Base-by-base conservation (phyloP, 2,797 vertebrate species). In the Ceyx erithaca region DNA sequence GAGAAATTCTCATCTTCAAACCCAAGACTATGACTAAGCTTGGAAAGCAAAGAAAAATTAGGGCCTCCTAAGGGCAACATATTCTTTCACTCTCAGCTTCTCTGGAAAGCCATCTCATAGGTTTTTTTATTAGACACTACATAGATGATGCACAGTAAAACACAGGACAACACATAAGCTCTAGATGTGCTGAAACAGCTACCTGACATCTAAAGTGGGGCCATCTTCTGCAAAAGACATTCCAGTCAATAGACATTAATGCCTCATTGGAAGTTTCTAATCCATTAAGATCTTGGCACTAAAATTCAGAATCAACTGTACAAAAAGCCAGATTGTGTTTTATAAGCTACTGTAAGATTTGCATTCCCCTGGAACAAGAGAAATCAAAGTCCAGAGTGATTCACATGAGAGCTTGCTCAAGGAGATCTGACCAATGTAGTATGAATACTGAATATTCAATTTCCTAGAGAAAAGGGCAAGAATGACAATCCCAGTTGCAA, bases 271-370 rank as follows among this genome's bases (percentile, higher is more conserved):
- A 91, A 84, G 20, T 43, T 82, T 91, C 63, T 58, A 89, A 62
- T 70, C 63, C 79, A 93, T 91, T 92, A 92, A 80, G 40, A 80
- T 51, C 61, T 70, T 93, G 76, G 82, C 76, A 87, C 10, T 35
- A 82, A 59, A 30, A 30, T 62, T 55, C 55, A 77, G 35, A 85
- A 85, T 67, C 64, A 62, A 62, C 48, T 14, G 19, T 55, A 82
- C 52, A 91, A 80, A 87, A 72, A 35, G 78, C 7, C 23, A 85
- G 52, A 31, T 15, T 82, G 46, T 61, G n/a, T 46, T 89, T 54
- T 58, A 66, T 6, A 30, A 54, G 63, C 48, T 69, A 41, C 13
- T 2, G 0, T 25, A 62, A 35, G 12, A 72, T 8, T 3, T 59
- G 18, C 25, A 63, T 43, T 85, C 33, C 61, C 26, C 40, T 70